A percentile compares a stretch with the other conserved stretches of the same genome.
Evolutionary conservation across 2,888 invertebrate genomes (phyloP).

Genomic region (Drosophila prolongata): DNA sequence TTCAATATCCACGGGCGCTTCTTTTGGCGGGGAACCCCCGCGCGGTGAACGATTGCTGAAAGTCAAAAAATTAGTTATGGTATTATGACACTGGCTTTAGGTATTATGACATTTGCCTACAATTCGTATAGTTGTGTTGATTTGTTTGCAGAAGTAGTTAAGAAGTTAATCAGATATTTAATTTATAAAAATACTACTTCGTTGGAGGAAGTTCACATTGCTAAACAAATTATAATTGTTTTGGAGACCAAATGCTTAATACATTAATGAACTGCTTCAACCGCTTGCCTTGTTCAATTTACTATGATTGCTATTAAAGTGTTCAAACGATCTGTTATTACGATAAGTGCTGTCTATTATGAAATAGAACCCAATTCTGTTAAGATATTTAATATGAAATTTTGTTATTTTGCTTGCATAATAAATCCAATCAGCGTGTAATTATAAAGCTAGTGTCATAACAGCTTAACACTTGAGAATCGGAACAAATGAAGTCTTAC

Average conservation of each 20-base stretch:
- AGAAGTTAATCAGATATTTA: no score
- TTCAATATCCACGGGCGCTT: constrained; percentile 49
- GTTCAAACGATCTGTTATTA: neutral
- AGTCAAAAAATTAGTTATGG: neutral
- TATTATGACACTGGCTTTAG: neutral
- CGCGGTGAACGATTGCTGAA: constrained; percentile 49
- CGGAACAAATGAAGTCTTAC: constrained; percentile 76
- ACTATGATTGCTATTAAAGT: neutral
- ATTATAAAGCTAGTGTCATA: neutral
- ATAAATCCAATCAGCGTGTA: no score
- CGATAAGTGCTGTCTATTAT: neutral
- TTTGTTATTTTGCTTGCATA: neutral
- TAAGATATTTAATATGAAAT: neutral
- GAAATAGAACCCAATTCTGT: neutral
- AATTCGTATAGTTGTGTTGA: neutral
- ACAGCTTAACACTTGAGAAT: neutral
- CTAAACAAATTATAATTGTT: no score
- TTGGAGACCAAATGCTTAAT: no score
- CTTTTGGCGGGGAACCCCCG: constrained; percentile 26
- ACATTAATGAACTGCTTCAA: no score
- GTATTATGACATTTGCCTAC: neutral
- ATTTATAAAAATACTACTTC: no score
- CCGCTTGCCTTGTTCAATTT: no score
- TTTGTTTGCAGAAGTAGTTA: no score
- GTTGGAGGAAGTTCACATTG: no score